Evolutionary conservation across 23 tunicate genomes (phyloP).

Genomic region (Trididemnum nubilum): DNA sequence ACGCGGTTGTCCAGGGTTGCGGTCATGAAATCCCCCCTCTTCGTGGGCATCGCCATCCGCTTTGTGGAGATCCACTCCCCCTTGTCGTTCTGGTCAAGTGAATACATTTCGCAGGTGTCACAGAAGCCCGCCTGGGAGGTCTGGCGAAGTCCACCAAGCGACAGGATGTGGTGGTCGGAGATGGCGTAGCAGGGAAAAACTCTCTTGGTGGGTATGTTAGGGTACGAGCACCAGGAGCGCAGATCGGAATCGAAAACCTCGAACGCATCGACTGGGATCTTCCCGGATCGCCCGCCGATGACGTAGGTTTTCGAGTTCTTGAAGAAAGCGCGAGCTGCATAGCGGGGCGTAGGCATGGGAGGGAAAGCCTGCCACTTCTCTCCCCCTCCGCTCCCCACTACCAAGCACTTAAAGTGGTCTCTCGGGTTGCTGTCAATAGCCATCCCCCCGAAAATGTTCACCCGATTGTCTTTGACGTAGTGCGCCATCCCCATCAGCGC

Average conservation of each 20-base stretch:
- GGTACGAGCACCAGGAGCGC: slow-evolving; percentile 62
- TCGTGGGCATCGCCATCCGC: slow-evolving; percentile 78
- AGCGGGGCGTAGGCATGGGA: slow-evolving; percentile 90
- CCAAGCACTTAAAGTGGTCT: slow-evolving; percentile 86
- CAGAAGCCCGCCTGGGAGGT: slow-evolving; percentile 79
- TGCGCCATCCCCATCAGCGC: slow-evolving; percentile 94
- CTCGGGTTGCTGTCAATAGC: slow-evolving; percentile 88
- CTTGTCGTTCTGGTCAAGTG: slow-evolving; percentile 52
- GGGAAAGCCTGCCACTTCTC: slow-evolving; percentile 92
- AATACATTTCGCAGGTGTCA: slow-evolving; percentile 82
- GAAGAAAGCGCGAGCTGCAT: slow-evolving; percentile 72
- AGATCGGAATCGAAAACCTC: slow-evolving; percentile 76
- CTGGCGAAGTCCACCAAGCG: slow-evolving; percentile 78
- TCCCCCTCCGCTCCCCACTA: slow-evolving; percentile 49
- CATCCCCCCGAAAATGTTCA: slow-evolving; percentile 94
- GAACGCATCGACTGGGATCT: slow-evolving; percentile 80
- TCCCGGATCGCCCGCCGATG: slow-evolving; percentile 84
- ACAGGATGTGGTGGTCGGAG: slow-evolving; percentile 69
- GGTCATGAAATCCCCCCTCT: slow-evolving; percentile 81
- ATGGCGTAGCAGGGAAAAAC: slow-evolving; percentile 81
- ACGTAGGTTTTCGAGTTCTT: slow-evolving; percentile 73
- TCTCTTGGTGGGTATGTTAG: slow-evolving; percentile 61
- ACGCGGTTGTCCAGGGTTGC: slow-evolving; percentile 72
- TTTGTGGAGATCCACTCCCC: slow-evolving; percentile 80
- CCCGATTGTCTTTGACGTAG: slow-evolving; percentile 52